Evolutionary conservation across 1,140 invertebrate genomes (phyloP).

Genomic region (Microplitis demolitor): DNA sequence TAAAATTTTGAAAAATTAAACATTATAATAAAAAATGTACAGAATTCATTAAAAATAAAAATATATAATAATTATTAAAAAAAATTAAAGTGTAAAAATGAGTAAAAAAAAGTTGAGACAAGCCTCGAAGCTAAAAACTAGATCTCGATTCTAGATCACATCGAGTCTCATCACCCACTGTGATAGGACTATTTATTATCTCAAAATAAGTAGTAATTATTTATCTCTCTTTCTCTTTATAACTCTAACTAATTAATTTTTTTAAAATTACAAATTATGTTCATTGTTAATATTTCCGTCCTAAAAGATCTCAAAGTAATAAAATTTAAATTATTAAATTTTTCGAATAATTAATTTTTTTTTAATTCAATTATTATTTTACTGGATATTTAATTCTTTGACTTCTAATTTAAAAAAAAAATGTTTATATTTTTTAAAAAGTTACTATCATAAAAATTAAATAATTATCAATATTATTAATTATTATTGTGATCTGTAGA

Average conservation of each 20-base stretch:
- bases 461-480: no score
- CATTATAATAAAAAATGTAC: no score
- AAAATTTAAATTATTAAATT: no score
- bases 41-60: not conserved
- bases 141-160: slow-evolving; percentile 26
- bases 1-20: no score
- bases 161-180: slow-evolving; percentile 32
- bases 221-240: not conserved
- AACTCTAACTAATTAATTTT: not conserved
- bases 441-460: no score
- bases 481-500: no score
- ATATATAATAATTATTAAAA: not conserved
- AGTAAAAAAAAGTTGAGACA: slow-evolving; percentile 8
- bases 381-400: no score
- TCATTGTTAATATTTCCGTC: not conserved
- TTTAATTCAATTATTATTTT: no score
- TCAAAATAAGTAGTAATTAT: slow-evolving; percentile 14
- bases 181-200: slow-evolving; percentile 30
- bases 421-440: no score
- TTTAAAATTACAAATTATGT: not conserved
- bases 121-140: not conserved
- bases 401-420: no score
- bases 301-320: no score
- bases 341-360: no score
- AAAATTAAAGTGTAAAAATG: not conserved